A percentile compares a stretch with the other conserved stretches of the same genome.
Conservation (phyloP, 2,888 invertebrate species). For the Ormyrus thymus region DNA sequence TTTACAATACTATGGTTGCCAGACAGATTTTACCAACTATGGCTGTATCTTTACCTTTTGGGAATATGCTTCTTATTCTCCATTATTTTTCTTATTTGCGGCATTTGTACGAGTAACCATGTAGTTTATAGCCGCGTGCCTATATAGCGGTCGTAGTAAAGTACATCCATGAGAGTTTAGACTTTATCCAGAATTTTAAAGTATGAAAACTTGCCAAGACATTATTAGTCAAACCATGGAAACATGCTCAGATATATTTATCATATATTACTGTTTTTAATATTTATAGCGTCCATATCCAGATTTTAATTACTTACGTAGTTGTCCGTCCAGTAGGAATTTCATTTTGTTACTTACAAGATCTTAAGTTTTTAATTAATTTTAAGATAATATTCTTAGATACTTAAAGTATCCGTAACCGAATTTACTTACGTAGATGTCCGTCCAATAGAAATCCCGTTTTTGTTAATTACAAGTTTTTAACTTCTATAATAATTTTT, state of each 20-base stretch:
- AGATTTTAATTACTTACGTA: conserved; percentile 16
- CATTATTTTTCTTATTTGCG: conserved; percentile 61
- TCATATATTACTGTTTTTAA: conserved; percentile 20
- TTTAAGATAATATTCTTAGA: conserved; percentile 18
- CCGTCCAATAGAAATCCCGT: conserved; percentile 60
- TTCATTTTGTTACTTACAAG: neutral
- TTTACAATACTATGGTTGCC: conserved; percentile 90
- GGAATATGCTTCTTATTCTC: conserved; percentile 65
- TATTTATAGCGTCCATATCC: conserved; percentile 15
- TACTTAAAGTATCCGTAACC: neutral
- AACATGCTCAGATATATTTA: conserved; percentile 6
- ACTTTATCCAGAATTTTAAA: conserved; percentile 37
- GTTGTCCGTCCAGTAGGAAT: conserved; percentile 61
- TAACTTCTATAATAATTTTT: neutral
- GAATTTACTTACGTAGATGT: conserved; percentile 43
- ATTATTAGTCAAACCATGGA: conserved; percentile 19
- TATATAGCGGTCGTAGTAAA: conserved; percentile 48
- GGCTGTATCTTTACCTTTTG: conserved; percentile 76
- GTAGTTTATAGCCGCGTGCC: conserved; percentile 66
- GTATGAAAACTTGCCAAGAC: conserved; percentile 23
- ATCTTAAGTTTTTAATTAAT: neutral
- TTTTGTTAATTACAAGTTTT: conserved; percentile 21
- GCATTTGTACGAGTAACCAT: conserved; percentile 63
- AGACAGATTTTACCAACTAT: conserved; percentile 81
- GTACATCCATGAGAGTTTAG: conserved; percentile 47